A percentile compares a stretch with the other conserved stretches of the same genome.
These are phyloP conservation scores for Haemorhous mexicanus DNA, from an alignment of 2,113 vertebrate genomes.

Conservation along the genomic window DNA sequence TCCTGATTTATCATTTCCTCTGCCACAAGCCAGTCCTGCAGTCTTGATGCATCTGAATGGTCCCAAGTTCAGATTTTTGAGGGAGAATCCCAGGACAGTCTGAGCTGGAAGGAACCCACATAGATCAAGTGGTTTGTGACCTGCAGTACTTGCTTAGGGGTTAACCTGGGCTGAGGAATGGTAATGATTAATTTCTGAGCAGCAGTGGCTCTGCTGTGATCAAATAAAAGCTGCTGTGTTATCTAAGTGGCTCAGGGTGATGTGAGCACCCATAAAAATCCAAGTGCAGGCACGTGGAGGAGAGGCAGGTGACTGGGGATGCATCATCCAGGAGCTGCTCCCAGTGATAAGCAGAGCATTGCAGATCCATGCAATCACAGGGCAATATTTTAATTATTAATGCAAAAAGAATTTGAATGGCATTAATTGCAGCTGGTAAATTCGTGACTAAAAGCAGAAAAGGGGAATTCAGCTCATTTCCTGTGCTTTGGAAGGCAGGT, in stretches of 20 bases:
- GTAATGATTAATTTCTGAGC: background rate
- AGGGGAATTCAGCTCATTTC: background rate
- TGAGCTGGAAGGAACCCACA: rapidly evolving
- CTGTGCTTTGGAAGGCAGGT: background rate
- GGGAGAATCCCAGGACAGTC: background rate
- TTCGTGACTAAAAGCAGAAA: background rate
- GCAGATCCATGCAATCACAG: background rate
- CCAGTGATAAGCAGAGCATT: background rate
- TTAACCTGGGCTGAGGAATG: background rate
- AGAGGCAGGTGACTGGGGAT: background rate
- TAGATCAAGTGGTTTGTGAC: background rate
- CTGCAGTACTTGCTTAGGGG: background rate
- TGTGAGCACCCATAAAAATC: background rate
- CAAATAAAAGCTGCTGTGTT: background rate
- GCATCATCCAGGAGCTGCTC: background rate
- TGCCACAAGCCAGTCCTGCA: background rate
- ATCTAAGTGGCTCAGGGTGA: background rate
- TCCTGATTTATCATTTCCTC: background rate
- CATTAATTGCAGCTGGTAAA: background rate
- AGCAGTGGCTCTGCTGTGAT: background rate
- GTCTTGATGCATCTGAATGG: background rate
- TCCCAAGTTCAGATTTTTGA: background rate
- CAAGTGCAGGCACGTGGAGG: background rate
- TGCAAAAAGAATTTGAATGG: background rate
- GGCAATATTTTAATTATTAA: background rate